Evolutionary conservation across 2,113 vertebrate species (phyloP).

Genomic region (Paratilapia polleni): DNA sequence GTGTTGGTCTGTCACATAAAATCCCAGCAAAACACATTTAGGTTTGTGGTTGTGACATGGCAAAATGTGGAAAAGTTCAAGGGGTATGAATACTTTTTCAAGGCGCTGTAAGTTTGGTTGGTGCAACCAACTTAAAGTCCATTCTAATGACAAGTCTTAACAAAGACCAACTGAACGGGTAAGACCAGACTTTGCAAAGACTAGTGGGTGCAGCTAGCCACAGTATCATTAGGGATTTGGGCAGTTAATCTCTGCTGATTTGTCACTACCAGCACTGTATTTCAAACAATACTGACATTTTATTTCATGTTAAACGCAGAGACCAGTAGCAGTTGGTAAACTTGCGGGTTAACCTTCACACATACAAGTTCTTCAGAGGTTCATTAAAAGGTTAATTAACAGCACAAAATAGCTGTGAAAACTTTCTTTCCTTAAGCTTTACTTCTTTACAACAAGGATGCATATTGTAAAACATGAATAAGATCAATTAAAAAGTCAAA

Average conservation of each 20-base stretch:
- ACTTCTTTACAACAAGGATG: neutral
- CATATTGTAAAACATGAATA: constrained; percentile 9
- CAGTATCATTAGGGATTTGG: neutral
- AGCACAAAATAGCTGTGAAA: neutral
- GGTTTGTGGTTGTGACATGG: too few species aligned
- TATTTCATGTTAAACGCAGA: neutral
- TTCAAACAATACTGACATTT: neutral
- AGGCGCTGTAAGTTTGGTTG: accelerated
- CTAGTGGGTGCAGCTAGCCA: neutral
- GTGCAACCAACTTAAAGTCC: neutral
- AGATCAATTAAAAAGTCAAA: constrained; percentile 3
- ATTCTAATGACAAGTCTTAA: neutral
- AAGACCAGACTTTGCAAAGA: neutral
- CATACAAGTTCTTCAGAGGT: neutral
- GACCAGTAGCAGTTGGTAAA: neutral
- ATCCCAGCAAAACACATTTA: too few species aligned
- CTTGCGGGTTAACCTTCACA: neutral
- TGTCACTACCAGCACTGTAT: neutral
- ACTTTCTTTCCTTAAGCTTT: neutral
- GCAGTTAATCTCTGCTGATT: neutral
- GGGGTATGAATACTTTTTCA: too few species aligned
- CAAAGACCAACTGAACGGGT: neutral
- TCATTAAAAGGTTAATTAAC: neutral
- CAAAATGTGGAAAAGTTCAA: too few species aligned
- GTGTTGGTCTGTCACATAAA: too few species aligned